Percentiles rank a stretch among this genome's conserved stretches.
Conservation (phyloP, 2,888 invertebrate genomes). For the Acronicta leporina region DNA sequence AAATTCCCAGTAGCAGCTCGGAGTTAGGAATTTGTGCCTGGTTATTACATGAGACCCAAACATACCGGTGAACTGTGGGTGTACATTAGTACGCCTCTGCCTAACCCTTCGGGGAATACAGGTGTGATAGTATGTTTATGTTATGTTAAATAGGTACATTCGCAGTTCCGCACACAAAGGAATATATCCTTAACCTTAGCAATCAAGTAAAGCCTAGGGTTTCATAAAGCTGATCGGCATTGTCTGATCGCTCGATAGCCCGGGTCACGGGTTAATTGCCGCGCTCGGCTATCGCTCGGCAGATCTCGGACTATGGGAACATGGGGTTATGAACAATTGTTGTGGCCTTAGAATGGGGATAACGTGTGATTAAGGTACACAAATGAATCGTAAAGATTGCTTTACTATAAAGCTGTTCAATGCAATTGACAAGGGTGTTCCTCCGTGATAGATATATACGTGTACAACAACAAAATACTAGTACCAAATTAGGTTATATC, state of each 20-base stretch:
- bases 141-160: too few species aligned
- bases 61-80: too few species aligned
- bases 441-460: too few species aligned
- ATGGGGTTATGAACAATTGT: slow-evolving; percentile 40
- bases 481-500: too few species aligned
- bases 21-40: too few species aligned
- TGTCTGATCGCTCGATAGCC: slow-evolving; percentile 34
- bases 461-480: too few species aligned
- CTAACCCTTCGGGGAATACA: too few species aligned
- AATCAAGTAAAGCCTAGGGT: slow-evolving; percentile 38
- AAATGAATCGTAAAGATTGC: not conserved
- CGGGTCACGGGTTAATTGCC: slow-evolving; percentile 57
- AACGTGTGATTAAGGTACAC: slow-evolving; percentile 13
- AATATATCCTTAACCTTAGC: slow-evolving; percentile 6
- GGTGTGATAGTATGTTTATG: too few species aligned
- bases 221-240: slow-evolving; percentile 47
- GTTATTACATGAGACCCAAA: too few species aligned
- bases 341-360: slow-evolving; percentile 14
- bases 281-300: slow-evolving; percentile 31
- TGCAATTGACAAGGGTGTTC: too few species aligned
- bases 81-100: too few species aligned
- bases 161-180: not conserved
- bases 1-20: too few species aligned
- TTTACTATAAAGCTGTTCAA: not conserved
- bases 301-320: slow-evolving; percentile 45